Percentiles rank a stretch among this genome's conserved stretches.
Conservation (phyloP, 2,113 vertebrate species). For the Hypanus sabinus region DNA sequence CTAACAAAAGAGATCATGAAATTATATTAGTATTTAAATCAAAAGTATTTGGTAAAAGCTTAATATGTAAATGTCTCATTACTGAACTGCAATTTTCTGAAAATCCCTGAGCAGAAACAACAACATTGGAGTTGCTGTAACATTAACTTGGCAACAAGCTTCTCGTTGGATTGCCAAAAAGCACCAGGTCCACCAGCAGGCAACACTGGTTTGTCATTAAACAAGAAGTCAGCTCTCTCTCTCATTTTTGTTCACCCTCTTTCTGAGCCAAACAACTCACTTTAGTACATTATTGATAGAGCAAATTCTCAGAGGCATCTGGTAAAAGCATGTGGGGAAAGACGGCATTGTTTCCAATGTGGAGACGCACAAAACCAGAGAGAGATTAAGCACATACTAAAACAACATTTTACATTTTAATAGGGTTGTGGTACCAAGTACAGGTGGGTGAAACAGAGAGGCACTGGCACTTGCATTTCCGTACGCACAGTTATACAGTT, state of each 20-base stretch:
- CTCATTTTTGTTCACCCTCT: background rate
- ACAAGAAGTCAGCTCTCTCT: background rate
- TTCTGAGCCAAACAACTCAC: background rate
- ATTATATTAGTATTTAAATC: background rate
- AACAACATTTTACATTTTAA: background rate
- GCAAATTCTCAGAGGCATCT: background rate
- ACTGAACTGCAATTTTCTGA: background rate
- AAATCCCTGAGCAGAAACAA: background rate
- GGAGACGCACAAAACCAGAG: background rate
- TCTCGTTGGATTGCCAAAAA: background rate
- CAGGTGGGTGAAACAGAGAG: background rate
- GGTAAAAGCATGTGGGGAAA: background rate
- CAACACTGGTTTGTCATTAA: background rate
- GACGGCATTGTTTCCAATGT: background rate
- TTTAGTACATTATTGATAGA: background rate
- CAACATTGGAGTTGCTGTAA: background rate
- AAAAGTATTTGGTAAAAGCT: no score
- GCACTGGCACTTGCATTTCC: background rate
- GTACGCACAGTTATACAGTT: no score
- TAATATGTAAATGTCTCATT: no score
- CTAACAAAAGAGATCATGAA: background rate
- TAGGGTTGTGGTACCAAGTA: background rate
- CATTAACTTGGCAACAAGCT: background rate
- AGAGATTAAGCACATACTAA: no score
- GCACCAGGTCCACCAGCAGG: background rate